A percentile compares a stretch with the other conserved stretches of the same genome.
phyloP scores from a whole-genome alignment of 1,140 invertebrate species.

The Diprion similis region DNA sequence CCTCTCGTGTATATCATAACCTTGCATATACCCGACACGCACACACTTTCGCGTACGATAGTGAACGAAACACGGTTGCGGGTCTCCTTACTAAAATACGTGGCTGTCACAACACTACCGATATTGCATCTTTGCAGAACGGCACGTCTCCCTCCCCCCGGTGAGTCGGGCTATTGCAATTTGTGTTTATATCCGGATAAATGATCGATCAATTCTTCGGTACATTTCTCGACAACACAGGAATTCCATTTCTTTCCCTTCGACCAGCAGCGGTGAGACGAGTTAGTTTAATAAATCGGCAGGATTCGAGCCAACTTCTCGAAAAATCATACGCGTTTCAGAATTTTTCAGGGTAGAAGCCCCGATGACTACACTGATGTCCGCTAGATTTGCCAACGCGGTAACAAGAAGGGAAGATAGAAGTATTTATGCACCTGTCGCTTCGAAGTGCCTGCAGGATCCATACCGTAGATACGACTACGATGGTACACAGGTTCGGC shows the following conservation, averaged over 20 bases:
- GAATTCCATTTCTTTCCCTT: too few species aligned
- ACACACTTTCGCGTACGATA: constrained; percentile 22
- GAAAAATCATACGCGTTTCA: too few species aligned
- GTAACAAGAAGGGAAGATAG: background rate
- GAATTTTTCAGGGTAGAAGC: too few species aligned
- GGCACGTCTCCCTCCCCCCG: background rate
- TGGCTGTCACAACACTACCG: constrained; percentile 47
- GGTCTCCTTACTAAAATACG: constrained; percentile 53
- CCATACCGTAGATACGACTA: background rate
- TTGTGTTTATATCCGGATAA: constrained; percentile 46
- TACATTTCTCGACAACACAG: too few species aligned
- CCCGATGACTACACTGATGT: too few species aligned
- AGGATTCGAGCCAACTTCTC: too few species aligned
- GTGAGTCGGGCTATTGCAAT: constrained; percentile 27
- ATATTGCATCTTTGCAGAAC: constrained; percentile 54
- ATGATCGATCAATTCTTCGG: constrained; percentile 28
- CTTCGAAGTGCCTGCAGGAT: background rate
- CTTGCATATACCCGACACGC: constrained; percentile 27
- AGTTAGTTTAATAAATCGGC: too few species aligned
- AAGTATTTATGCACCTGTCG: background rate
- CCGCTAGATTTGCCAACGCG: too few species aligned
- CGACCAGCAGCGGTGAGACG: too few species aligned
- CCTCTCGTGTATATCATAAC: constrained; percentile 31
- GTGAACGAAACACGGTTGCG: too few species aligned
- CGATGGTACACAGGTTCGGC: constrained; percentile 12